Evolutionary conservation across 2,113 vertebrate species (phyloP), one percentile per base, ranked within the genome.

Genomic region (Xenopus borealis): DNA sequence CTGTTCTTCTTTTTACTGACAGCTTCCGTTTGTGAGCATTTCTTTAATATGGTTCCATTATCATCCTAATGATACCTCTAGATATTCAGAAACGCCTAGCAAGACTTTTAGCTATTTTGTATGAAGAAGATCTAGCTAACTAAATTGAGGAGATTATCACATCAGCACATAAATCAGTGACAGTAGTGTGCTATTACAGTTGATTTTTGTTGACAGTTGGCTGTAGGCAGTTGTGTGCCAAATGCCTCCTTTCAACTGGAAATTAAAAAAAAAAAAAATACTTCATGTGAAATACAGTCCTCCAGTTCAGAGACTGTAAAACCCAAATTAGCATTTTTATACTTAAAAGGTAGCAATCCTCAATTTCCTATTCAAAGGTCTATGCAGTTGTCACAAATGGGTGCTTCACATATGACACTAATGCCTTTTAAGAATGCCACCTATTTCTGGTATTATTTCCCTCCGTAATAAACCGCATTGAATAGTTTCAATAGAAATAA

Each of bases 331-430:
- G 94, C 94, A 96, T 97, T 92, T 92, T 91, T 88, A 94, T 90
- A 91, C 91, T 94, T 95, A 93, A 97, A 95, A 96, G 93, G 94
- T 94, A 95, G 93, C 91, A 85, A 85, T 83, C 89, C 90, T 91
- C 94, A 94, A 96, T 98, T 95, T 97, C 89, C 91, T 87, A 86
- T 89, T 95, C 93, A 96, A 95, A 96, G 93, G 93, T 94, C 92
- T 93, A 85, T 89, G 85, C 85, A 83, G 88, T 90, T 93, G 90
- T 92, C 90, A 94, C 91, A 95, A 96, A 96, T 93, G 94, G 94
- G 92, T 92, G 88, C 92, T 90, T 92, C 92, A 91, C 91, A 93
- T 89, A 88, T 92, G 92, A 94, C 92, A 94, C 90, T 92, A 93
- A 94, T 93, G 85, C 87, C 89, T 87, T 92, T 88, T 89, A 90